These are phyloP conservation scores for Platynereis dumerilii DNA, from an alignment of 2,888 invertebrate species.

Conservation along the genomic window DNA sequence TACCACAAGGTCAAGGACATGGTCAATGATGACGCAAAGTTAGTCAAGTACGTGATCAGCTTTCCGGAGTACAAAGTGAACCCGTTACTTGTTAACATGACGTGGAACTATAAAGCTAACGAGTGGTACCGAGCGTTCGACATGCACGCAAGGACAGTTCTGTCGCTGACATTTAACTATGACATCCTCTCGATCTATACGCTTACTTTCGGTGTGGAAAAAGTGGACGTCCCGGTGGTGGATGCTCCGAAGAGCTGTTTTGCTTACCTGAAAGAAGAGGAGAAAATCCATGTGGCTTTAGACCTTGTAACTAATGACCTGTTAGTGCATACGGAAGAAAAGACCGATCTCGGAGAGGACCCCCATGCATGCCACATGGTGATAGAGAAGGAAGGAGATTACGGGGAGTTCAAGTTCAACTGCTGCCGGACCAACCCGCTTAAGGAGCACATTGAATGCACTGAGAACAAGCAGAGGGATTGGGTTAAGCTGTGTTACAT, in stretches of 20 bases:
- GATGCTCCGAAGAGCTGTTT: constrained; percentile 30
- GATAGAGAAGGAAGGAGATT: constrained; percentile 40
- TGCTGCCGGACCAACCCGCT: constrained; percentile 45
- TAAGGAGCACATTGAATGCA: constrained; percentile 40
- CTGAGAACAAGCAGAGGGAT: constrained; percentile 43
- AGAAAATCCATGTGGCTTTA: constrained; percentile 26
- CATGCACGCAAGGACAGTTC: constrained; percentile 54
- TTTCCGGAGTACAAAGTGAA: constrained; percentile 17
- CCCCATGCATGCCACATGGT: constrained; percentile 47
- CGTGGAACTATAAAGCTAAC: constrained; percentile 46
- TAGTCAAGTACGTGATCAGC: constrained; percentile 8
- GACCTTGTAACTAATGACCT: constrained; percentile 44
- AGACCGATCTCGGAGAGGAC: constrained; percentile 12
- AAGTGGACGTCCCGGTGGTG: constrained; percentile 38
- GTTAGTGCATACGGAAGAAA: constrained; percentile 7
- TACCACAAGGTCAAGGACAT: constrained; percentile 15
- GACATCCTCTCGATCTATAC: constrained; percentile 54
- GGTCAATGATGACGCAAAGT: constrained; percentile 3
- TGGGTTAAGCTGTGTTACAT: constrained; percentile 53
- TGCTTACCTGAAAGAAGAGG: constrained; percentile 17
- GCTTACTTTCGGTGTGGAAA: constrained; percentile 52
- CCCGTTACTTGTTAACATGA: constrained; percentile 16
- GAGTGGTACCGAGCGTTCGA: constrained; percentile 53
- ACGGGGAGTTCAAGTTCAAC: constrained; percentile 48
- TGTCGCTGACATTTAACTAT: constrained; percentile 58